Conservation (phyloP, 2,888 invertebrate species). For the Leptinotarsa rubiginosa region DNA sequence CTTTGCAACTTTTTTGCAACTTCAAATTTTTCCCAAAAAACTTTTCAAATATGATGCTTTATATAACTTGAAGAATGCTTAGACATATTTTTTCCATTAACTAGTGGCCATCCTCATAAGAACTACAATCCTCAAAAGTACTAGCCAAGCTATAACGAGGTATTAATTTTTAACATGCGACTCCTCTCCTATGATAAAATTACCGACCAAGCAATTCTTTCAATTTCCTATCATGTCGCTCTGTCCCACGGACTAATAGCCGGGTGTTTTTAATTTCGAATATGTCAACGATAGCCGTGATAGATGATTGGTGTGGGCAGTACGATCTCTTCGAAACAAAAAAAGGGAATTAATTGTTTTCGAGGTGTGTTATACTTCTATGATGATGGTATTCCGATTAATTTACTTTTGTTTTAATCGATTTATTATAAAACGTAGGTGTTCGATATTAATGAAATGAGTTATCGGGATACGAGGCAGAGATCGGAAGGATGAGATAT, state of each 20-base stretch:
- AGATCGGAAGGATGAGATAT: constrained; percentile 33
- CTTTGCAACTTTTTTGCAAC: too few relatives aligned
- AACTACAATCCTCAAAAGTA: too few relatives aligned
- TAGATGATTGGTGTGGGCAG: constrained; percentile 67
- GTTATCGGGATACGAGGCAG: constrained; percentile 46
- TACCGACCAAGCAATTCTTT: too few relatives aligned
- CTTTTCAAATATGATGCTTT: too few relatives aligned
- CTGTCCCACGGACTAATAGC: constrained; percentile 49
- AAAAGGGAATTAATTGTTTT: constrained; percentile 66
- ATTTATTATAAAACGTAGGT: constrained; percentile 64
- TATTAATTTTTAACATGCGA: too few relatives aligned
- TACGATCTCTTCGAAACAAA: constrained; percentile 55
- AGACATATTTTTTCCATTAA: too few relatives aligned
- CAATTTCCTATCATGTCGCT: background rate
- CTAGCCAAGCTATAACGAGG: too few relatives aligned
- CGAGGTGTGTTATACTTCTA: constrained; percentile 63
- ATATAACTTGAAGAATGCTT: too few relatives aligned
- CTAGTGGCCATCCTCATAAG: too few relatives aligned
- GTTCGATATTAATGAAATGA: constrained; percentile 62
- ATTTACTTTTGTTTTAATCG: constrained; percentile 64
- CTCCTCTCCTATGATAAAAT: too few relatives aligned
- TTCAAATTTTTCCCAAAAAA: too few relatives aligned
- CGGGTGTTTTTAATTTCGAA: constrained; percentile 68
- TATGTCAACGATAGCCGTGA: constrained; percentile 68
- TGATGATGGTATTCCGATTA: constrained; percentile 63